Conservation (phyloP, 1,140 invertebrate species). For the Saccostrea glomerata region DNA sequence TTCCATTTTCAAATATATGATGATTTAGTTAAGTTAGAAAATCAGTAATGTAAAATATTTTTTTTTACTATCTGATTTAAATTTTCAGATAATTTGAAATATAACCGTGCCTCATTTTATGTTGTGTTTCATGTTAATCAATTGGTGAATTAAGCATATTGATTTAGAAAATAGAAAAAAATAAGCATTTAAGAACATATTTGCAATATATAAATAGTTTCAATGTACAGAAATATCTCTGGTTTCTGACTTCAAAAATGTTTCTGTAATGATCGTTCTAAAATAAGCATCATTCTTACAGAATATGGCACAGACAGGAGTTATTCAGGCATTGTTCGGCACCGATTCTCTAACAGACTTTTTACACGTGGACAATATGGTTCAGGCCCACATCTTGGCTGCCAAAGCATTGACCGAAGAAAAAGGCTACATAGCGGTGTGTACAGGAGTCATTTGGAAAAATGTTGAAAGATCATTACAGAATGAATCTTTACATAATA, state of each 20-base stretch:
- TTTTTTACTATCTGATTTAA: too few species aligned
- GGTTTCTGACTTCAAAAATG: too few species aligned
- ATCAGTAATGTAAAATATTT: not conserved
- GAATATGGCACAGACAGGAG: conserved; percentile 70
- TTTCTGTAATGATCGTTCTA: too few species aligned
- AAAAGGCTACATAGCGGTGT: conserved; percentile 61
- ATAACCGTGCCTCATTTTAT: too few species aligned
- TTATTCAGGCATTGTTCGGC: conserved; percentile 72
- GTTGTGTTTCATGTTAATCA: too few species aligned
- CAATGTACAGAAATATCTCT: too few species aligned
- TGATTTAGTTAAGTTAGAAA: conserved; percentile 63
- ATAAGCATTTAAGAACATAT: too few species aligned
- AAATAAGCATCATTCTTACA: conserved; percentile 48
- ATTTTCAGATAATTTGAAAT: too few species aligned
- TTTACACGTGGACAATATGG: conserved; percentile 78
- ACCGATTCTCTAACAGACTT: conserved; percentile 77
- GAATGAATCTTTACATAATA: too few species aligned
- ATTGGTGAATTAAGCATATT: too few species aligned
- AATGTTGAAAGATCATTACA: not conserved
- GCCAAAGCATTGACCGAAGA: conserved; percentile 68
- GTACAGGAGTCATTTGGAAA: not conserved
- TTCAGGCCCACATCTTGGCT: conserved; percentile 78
- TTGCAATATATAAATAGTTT: too few species aligned
- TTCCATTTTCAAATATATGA: conserved; percentile 17
- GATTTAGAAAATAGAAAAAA: too few species aligned